Evolutionary conservation across 2,797 vertebrate genomes (phyloP).

Genomic region (Alca torda): DNA sequence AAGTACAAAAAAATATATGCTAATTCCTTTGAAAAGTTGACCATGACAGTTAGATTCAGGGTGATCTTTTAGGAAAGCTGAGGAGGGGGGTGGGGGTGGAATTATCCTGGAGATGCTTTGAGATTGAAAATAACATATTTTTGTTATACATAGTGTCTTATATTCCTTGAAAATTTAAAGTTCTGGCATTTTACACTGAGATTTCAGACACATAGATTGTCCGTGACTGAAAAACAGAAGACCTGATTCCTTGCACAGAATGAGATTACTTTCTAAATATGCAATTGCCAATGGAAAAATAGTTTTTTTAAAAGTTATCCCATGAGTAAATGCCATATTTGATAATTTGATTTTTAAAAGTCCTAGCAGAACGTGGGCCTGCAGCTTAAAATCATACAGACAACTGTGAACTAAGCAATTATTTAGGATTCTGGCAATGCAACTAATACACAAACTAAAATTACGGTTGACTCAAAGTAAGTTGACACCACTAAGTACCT

Average conservation of each 20-base stretch:
- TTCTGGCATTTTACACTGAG: background rate
- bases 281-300: background rate
- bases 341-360: background rate
- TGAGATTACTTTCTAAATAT: background rate
- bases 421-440: background rate
- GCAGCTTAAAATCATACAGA: background rate
- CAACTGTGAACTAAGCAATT: background rate
- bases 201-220: background rate
- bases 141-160: background rate
- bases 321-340: background rate
- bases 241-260: background rate
- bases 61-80: background rate
- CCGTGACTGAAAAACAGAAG: background rate
- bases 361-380: background rate
- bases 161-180: background rate
- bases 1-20: background rate
- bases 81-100: rapidly evolving
- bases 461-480: background rate
- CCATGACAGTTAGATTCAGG: background rate
- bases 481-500: background rate
- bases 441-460: background rate
- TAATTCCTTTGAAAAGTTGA: background rate
- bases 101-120: background rate
- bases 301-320: background rate
- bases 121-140: background rate